These are phyloP conservation scores for Phaenicophaeus curvirostris DNA, from an alignment of 2,797 vertebrate species.

Conservation along the genomic window DNA sequence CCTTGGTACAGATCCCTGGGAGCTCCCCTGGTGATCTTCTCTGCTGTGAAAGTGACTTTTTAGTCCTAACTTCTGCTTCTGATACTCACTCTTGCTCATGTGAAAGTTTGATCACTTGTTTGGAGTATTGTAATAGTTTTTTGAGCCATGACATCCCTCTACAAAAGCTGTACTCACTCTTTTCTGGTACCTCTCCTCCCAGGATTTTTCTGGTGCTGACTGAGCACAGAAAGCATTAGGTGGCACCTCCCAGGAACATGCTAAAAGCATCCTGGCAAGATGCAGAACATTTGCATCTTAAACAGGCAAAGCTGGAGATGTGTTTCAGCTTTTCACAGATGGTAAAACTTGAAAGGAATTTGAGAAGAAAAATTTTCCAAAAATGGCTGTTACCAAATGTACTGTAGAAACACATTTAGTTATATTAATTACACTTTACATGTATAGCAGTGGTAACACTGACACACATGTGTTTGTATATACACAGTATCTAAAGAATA, in stretches of 20 bases:
- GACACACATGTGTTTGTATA: not conserved
- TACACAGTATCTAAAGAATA: not conserved
- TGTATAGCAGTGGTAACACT: not conserved
- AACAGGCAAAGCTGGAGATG: not conserved
- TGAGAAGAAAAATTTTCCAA: not conserved
- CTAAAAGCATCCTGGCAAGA: not conserved
- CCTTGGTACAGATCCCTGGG: not conserved
- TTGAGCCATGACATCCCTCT: not conserved
- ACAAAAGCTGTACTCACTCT: not conserved
- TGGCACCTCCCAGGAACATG: rapidly evolving
- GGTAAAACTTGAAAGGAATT: not conserved
- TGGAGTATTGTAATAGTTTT: not conserved
- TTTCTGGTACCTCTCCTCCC: not conserved
- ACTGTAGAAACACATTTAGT: not conserved
- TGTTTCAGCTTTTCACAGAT: not conserved
- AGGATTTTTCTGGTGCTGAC: not conserved
- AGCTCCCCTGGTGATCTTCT: not conserved
- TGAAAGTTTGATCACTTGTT: not conserved
- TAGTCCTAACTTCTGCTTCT: not conserved
- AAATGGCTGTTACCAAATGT: not conserved
- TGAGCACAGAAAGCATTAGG: not conserved
- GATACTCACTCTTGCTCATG: not conserved
- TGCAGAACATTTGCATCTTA: not conserved
- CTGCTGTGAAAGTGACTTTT: not conserved
- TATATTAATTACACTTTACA: not conserved